Conservation (phyloP, 2,888 invertebrate genomes). For the Ormyrus rosae region DNA sequence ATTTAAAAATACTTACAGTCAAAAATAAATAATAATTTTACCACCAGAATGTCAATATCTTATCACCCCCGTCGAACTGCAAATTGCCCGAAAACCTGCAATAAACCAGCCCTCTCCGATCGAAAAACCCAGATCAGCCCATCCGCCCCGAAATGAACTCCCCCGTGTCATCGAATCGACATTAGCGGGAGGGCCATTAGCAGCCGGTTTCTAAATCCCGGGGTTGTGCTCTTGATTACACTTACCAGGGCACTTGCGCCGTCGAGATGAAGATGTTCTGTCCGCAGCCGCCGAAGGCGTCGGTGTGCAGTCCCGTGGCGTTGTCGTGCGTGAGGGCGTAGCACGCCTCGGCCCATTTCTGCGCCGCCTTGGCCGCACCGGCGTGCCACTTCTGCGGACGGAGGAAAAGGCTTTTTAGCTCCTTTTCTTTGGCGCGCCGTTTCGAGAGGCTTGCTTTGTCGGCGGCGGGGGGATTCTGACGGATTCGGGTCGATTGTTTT, state of each 20-base stretch:
- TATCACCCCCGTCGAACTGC: no score
- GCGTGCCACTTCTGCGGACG: constrained; percentile 84
- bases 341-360: constrained; percentile 85
- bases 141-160: not conserved
- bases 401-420: no score
- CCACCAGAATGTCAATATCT: no score
- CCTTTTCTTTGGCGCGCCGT: no score
- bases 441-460: no score
- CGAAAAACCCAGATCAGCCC: not conserved
- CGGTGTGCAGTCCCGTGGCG: constrained; percentile 81
- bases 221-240: not conserved
- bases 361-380: constrained; percentile 84
- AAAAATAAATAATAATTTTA: no score
- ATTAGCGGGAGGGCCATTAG: constrained; percentile 32
- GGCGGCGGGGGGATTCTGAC: not conserved
- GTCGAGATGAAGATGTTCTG: constrained; percentile 90
- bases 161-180: constrained; percentile 21
- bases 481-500: no score
- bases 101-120: not conserved
- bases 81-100: not conserved
- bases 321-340: constrained; percentile 84
- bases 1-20: no score
- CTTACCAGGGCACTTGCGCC: constrained; percentile 87
- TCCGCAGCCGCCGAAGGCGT: constrained; percentile 85
- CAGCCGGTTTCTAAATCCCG: constrained; percentile 14